A percentile compares a stretch with the other conserved stretches of the same genome.
Evolutionary conservation across 2,888 invertebrate genomes (phyloP).

Genomic region (Clitarchus hookeri): DNA sequence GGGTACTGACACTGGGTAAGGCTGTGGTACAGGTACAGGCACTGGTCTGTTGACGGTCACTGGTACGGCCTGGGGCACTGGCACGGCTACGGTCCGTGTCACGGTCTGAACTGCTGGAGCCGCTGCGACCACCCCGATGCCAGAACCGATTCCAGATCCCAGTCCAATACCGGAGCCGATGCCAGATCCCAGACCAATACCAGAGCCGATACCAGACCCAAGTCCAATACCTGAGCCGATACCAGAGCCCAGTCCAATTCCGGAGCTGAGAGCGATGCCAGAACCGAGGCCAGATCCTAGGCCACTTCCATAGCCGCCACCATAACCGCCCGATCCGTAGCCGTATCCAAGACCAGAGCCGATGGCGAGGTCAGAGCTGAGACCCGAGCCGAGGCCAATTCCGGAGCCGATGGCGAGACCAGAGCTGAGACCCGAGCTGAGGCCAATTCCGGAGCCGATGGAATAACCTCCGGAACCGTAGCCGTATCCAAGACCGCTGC

Average conservation of each 20-base stretch:
- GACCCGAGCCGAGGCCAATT: too few relatives aligned
- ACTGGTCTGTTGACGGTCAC: conserved; percentile 31
- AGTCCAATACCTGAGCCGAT: not conserved
- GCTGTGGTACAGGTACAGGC: conserved; percentile 47
- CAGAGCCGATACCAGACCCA: not conserved
- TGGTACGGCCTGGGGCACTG: conserved; percentile 37
- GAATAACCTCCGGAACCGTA: conserved; percentile 3
- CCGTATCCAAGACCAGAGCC: too few relatives aligned
- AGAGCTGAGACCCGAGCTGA: not conserved
- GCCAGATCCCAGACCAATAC: not conserved
- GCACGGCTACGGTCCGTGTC: conserved; percentile 33
- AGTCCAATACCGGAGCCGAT: not conserved
- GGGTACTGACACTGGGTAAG: conserved; percentile 36
- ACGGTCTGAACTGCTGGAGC: not conserved
- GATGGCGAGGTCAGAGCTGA: too few relatives aligned
- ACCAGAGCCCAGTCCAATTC: not conserved
- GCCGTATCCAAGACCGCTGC: not conserved
- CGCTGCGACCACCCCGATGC: not conserved
- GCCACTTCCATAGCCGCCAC: too few relatives aligned
- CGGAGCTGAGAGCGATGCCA: not conserved
- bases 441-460: not conserved
- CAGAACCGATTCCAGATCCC: not conserved
- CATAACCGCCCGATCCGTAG: too few relatives aligned
- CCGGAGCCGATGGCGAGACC: too few relatives aligned
- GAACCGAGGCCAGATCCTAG: too few relatives aligned